These are phyloP conservation scores for Ceratina japonica DNA, from an alignment of 1,140 invertebrate genomes.

Conservation along the genomic window DNA sequence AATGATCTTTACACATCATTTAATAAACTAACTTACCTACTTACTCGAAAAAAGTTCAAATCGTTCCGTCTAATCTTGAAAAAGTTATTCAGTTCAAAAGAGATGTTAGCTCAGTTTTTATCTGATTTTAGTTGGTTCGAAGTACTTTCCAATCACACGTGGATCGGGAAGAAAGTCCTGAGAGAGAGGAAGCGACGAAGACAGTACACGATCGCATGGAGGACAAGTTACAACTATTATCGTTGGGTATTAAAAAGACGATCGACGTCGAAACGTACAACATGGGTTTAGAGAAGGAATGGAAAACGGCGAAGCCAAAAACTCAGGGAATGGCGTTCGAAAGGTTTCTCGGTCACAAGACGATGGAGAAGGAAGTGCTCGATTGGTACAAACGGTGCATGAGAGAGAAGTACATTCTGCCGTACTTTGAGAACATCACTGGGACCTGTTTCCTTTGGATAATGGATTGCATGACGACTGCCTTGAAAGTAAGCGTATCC, in stretches of 20 bases:
- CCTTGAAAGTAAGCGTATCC: slow-evolving; percentile 2
- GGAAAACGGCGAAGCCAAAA: slow-evolving; percentile 13
- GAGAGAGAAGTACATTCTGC: slow-evolving; percentile 54
- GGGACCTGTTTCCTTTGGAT: slow-evolving; percentile 56
- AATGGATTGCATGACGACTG: slow-evolving; percentile 33
- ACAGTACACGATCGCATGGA: slow-evolving; percentile 34
- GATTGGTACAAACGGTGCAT: slow-evolving; percentile 64
- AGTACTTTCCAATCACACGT: not conserved
- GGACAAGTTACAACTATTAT: slow-evolving; percentile 53
- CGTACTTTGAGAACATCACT: slow-evolving; percentile 58
- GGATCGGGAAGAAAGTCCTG: not conserved
- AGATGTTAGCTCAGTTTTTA: too few relatives aligned
- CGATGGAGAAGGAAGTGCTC: slow-evolving; percentile 38
- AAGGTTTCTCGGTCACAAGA: slow-evolving; percentile 34
- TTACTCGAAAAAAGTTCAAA: too few relatives aligned
- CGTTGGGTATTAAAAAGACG: slow-evolving; percentile 53
- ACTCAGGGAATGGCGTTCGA: slow-evolving; percentile 21
- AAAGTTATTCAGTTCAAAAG: too few relatives aligned
- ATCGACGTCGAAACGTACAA: slow-evolving; percentile 61
- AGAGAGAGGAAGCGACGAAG: not conserved
- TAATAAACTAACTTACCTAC: too few relatives aligned
- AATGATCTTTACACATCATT: too few relatives aligned
- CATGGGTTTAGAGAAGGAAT: slow-evolving; percentile 46
- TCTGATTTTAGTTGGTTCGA: slow-evolving; percentile 32
- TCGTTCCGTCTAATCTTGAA: too few relatives aligned